phyloP scores from a whole-genome alignment of 2,888 invertebrate genomes.

The Tachina grossa region DNA sequence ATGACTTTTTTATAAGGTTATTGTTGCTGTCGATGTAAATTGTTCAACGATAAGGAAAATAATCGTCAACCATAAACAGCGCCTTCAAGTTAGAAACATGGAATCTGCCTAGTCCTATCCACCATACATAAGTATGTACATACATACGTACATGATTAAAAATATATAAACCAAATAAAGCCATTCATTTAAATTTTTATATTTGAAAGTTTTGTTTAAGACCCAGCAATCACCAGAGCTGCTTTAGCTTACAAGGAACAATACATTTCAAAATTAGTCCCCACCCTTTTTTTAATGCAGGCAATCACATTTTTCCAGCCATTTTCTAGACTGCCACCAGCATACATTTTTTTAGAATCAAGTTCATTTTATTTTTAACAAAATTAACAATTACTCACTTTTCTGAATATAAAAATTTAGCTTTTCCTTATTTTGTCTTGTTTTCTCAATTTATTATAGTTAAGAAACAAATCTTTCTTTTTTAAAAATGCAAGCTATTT shows the following conservation, averaged over 20 bases:
- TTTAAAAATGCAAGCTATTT: conserved; percentile 27
- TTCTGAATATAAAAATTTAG: background rate
- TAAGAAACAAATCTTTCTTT: conserved; percentile 23
- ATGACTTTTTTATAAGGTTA: conserved; percentile 43
- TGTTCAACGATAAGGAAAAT: conserved; percentile 64
- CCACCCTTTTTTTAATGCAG: conserved; percentile 55
- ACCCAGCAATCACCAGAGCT: background rate
- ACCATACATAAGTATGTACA: background rate
- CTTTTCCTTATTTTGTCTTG: background rate
- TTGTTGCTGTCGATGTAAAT: conserved; percentile 53
- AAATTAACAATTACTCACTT: conserved; percentile 35
- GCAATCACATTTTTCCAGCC: background rate
- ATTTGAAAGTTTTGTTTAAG: background rate
- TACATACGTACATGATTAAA: no score
- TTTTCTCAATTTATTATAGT: conserved; percentile 3
- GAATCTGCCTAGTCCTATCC: background rate
- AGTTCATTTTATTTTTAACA: background rate
- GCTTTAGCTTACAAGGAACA: background rate
- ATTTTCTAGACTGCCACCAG: conserved; percentile 9
- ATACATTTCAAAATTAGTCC: conserved; percentile 25
- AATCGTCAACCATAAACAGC: conserved; percentile 57
- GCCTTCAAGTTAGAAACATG: background rate
- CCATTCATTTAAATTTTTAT: background rate
- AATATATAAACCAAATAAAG: background rate
- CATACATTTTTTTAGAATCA: background rate